These are phyloP conservation scores for Ictalurus furcatus DNA, from an alignment of 2,113 vertebrate genomes.

Conservation along the genomic window DNA sequence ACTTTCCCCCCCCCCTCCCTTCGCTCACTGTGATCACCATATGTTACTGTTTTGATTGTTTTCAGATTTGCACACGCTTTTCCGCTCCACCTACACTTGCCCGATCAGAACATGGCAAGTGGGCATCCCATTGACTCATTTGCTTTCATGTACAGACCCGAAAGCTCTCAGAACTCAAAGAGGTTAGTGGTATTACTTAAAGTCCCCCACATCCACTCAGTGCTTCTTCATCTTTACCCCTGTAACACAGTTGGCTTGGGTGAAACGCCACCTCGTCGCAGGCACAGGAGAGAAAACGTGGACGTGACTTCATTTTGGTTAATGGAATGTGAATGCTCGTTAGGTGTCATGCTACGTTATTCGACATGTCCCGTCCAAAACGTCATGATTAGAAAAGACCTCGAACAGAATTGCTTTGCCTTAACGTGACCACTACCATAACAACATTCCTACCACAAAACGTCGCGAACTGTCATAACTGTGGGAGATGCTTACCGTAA, in stretches of 20 bases:
- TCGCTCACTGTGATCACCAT: conserved; percentile 36
- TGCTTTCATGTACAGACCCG: conserved; percentile 46
- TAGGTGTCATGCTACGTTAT: background rate
- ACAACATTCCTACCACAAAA: background rate
- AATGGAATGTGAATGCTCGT: background rate
- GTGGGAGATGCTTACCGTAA: background rate
- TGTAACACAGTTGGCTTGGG: background rate
- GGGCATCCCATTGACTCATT: conserved; percentile 49
- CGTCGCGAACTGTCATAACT: background rate
- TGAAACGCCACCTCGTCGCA: background rate
- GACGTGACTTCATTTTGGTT: background rate
- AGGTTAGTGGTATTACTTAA: conserved; percentile 45
- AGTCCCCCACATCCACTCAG: conserved; percentile 23
- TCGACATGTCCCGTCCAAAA: background rate
- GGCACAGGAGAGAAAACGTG: background rate
- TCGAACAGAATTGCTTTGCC: background rate
- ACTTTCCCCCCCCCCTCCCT: background rate
- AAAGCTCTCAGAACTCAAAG: conserved; percentile 49
- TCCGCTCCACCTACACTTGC: conserved; percentile 44
- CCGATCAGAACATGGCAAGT: conserved; percentile 48
- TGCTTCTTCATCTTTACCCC: background rate
- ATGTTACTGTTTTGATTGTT: conserved; percentile 47
- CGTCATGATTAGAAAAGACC: background rate
- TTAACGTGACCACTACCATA: background rate
- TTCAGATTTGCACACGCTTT: conserved; percentile 49